Evolutionary conservation across 2,888 invertebrate species (phyloP), one percentile per base, ranked within the genome.

Genomic region (Agriopis aurantiaria): DNA sequence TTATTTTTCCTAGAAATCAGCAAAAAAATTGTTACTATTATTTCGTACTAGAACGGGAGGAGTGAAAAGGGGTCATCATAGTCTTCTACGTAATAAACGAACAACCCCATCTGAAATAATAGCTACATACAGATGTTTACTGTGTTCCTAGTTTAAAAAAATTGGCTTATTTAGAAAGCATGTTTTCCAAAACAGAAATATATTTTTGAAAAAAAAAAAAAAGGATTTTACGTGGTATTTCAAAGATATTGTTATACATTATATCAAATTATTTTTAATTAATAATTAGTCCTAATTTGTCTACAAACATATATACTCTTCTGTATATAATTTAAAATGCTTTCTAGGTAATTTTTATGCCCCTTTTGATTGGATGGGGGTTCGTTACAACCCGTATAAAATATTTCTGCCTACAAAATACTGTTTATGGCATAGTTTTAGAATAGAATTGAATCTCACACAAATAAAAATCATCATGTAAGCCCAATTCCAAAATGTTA

Each of bases 371-470:
- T 12, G n/a, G 23, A 33, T 5, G 8, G 58, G 23, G 10, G 12
- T 58, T 46, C 3, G 3, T 58, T 58, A 58, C 58, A 46, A 9
- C 33, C 46, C 23, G 8, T 46, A 58, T 48, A 58, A 56, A 8
- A 51, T 10, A 14, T 59, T 58, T 43, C 53, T 55, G 40, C 53
- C 45, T 60, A 64, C 8, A 41, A 53, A 63, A 63, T 63, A 55
- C 53, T 63, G 53, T 58, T 52, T 52, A 53, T 41, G 61, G 48
- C 48, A 46, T 69, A 23, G 52, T 59, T 55, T 59, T 60, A 56
- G 23, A 43, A n/a, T 14, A 69, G 53, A 64, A 12, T 65, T 69
- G 10, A 46, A 55, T 45, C 53, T 59, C 43, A 64, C 60, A 58
- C 11, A 14, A 57, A n/a, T 12, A n/a, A 53, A 62, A 48, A 14